Percentiles rank a stretch among this genome's conserved stretches.
Conservation (phyloP, 2,113 vertebrate genomes). For the Hyperopisus bebe region DNA sequence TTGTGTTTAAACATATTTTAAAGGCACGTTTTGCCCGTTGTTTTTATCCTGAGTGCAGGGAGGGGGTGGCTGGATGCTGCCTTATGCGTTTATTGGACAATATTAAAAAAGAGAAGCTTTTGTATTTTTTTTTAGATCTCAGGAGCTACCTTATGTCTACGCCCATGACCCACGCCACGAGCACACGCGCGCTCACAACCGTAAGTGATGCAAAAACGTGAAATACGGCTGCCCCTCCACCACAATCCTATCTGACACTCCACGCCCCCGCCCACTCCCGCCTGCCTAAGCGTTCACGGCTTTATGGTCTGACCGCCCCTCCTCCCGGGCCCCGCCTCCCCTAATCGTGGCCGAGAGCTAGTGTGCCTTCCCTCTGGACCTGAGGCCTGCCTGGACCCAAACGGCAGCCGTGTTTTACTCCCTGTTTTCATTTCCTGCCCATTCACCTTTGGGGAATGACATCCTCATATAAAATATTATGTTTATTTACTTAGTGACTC, state of each 20-base stretch:
- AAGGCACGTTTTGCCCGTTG: constrained; percentile 8
- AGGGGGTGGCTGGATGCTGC: not conserved
- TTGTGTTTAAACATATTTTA: constrained; percentile 35
- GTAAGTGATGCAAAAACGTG: constrained; percentile 66
- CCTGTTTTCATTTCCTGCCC: not conserved
- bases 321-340: not conserved
- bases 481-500: not conserved
- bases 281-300: constrained; percentile 45
- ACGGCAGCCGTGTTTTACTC: not conserved
- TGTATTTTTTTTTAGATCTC: not conserved
- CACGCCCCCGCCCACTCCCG: constrained; percentile 34
- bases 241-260: constrained; percentile 51
- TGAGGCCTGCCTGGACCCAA: not conserved
- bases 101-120: not conserved
- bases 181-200: not conserved
- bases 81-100: not conserved
- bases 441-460: not conserved
- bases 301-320: not conserved
- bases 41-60: not conserved
- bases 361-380: not conserved
- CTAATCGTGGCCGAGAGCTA: not conserved
- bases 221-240: constrained; percentile 51
- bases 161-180: not conserved
- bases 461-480: not conserved
- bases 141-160: not conserved